Base-by-base conservation (phyloP, 2,888 invertebrate genomes). In the Strigamia maritima region DNA sequence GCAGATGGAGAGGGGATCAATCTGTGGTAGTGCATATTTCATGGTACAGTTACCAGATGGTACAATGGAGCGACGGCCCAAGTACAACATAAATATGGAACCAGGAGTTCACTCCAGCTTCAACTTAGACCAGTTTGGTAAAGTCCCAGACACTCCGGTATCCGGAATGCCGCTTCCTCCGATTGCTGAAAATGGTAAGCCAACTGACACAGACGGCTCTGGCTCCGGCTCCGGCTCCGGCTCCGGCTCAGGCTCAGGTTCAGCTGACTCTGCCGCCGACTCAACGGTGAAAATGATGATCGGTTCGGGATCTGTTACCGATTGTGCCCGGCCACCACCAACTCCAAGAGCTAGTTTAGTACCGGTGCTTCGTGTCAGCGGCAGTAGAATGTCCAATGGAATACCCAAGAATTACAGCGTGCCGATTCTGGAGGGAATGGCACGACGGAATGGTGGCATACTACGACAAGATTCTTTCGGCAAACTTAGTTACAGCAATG, bases 61-160 rank as follows among this genome's bases (percentile, higher is more conserved):
- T 81, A 93, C 93, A 19, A 93, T 94, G 92, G 95, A 95, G 85
- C 92, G 92, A 84, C 89, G 95, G 84, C 88, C 93, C 89, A 95
- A 95, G 88, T 92, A 94, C 90, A 94, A 95, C 38, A 88, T 95
- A 81, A 96, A 96, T 87, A 91, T 94, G 81, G 96, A 96, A 88
- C 95, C 96, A 4, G 96, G 96, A 78, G 96, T 95, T 76, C 96
- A 96, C 86, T 96, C 95, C 40, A 94, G 94, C 84, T 90, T 96
- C 84, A 94, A 94, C 87, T 88, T 96, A 85, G 95, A 95, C 86
- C 91, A 93, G 85, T 88, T 93, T 84, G 92, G 82, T 1, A 82
- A 82, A 35, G 79, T 91, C 77, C 92, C 86, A 84, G 91, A 88
- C 86, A 93, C 89, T 85, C 92, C 90, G 80, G 78, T 78, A 8